phyloP scores from a whole-genome alignment of 53 echinoderm and acorn worm species.

The Hippasteria phrygiana region DNA sequence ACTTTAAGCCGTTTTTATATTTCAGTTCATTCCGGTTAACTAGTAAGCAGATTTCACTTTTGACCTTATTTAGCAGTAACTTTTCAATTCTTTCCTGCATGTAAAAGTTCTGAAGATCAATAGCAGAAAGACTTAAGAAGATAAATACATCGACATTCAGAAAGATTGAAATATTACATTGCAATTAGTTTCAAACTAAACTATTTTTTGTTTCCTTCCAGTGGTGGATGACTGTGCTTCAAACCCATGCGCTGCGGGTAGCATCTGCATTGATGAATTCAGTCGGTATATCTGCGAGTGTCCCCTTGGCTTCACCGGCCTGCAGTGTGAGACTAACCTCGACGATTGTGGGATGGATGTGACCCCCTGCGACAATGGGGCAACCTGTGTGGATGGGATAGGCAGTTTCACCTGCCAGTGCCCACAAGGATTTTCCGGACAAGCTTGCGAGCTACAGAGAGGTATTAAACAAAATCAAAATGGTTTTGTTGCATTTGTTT shows the following conservation, averaged over 20 bases:
- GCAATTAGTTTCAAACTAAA: too few relatives aligned
- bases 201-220: not conserved
- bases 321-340: conserved; percentile 59
- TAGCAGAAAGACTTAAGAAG: too few relatives aligned
- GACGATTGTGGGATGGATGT: conserved; percentile 63
- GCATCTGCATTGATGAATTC: conserved; percentile 48
- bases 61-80: too few relatives aligned
- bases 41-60: too few relatives aligned
- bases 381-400: conserved; percentile 61
- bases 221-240: conserved; percentile 62
- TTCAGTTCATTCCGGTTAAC: too few relatives aligned
- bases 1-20: too few relatives aligned
- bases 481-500: not conserved
- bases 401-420: conserved; percentile 58
- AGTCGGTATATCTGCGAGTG: conserved; percentile 58
- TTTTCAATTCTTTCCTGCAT: too few relatives aligned
- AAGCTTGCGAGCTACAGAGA: conserved; percentile 58
- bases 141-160: too few relatives aligned
- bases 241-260: conserved; percentile 38
- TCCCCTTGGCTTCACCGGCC: conserved; percentile 54
- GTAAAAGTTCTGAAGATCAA: too few relatives aligned
- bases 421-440: conserved; percentile 55
- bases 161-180: too few relatives aligned
- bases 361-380: conserved; percentile 66
- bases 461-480: conserved; percentile 27